phyloP scores from a whole-genome alignment of 2,888 invertebrate genomes.

The Uloborus plumipes region DNA sequence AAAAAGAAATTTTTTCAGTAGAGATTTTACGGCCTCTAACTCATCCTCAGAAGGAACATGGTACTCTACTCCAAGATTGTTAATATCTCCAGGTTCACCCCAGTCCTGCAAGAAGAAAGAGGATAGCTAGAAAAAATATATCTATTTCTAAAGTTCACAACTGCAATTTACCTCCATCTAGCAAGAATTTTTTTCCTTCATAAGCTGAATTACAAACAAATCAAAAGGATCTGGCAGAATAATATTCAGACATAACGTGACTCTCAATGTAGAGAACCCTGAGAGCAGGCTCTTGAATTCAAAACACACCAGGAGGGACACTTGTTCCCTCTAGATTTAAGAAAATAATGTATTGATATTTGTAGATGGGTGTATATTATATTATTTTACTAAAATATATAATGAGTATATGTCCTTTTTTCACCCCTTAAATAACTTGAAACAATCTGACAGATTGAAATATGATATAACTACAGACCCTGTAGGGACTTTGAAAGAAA shows the following conservation, averaged over 20 bases:
- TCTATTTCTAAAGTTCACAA: background rate
- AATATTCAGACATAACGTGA: background rate
- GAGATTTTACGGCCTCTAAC: slow-evolving; percentile 77
- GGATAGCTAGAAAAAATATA: background rate
- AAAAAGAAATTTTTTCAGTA: slow-evolving; percentile 75
- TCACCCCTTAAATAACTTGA: no score
- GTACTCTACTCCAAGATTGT: slow-evolving; percentile 81
- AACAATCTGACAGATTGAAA: no score
- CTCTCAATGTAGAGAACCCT: no score
- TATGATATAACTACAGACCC: no score
- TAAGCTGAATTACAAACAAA: background rate
- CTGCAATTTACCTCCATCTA: background rate
- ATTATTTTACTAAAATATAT: background rate
- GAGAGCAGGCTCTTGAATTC: no score
- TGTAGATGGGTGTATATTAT: background rate
- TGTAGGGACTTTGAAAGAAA: no score
- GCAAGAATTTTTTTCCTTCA: background rate
- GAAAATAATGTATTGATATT: no score
- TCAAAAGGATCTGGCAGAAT: slow-evolving; percentile 4
- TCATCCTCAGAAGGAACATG: slow-evolving; percentile 82
- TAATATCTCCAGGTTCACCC: slow-evolving; percentile 81
- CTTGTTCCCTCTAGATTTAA: no score
- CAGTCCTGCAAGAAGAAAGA: slow-evolving; percentile 76
- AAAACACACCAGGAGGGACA: no score
- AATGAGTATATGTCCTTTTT: no score